Evolutionary conservation across 2,113 vertebrate species (phyloP).

Genomic region (Octodon degus): DNA sequence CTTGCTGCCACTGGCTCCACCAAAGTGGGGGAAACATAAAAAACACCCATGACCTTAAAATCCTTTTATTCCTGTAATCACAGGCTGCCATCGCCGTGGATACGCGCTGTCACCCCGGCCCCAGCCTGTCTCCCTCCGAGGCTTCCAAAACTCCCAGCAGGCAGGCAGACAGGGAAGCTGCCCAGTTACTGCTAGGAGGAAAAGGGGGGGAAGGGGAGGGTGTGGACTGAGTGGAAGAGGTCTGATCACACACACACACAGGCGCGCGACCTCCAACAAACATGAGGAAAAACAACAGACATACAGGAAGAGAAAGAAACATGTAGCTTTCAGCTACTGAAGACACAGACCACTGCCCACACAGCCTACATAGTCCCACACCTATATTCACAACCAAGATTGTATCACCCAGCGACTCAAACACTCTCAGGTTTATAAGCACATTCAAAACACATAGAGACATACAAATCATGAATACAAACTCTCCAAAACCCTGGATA

Average conservation of each 20-base stretch:
- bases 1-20: conserved; percentile 60
- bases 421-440: conserved; percentile 16
- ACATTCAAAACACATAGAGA: conserved; percentile 30
- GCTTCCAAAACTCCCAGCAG: conserved; percentile 79
- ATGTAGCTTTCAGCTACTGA: neutral
- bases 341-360: conserved; percentile 37
- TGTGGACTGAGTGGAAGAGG: neutral
- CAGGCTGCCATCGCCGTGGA: conserved; percentile 78
- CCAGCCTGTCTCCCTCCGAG: conserved; percentile 70
- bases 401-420: neutral
- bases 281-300: conserved; percentile 32
- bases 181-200: conserved; percentile 67
- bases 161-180: conserved; percentile 73
- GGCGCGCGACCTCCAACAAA: neutral
- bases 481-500: conserved; percentile 39
- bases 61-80: conserved; percentile 85
- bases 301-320: conserved; percentile 54
- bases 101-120: conserved; percentile 80
- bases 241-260: neutral
- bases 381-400: conserved; percentile 41
- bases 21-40: conserved; percentile 47
- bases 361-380: neutral
- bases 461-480: neutral
- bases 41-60: conserved; percentile 83
- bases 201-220: neutral